Evolutionary conservation across 2,888 invertebrate genomes (phyloP).

Genomic region (Cabera pusaria): DNA sequence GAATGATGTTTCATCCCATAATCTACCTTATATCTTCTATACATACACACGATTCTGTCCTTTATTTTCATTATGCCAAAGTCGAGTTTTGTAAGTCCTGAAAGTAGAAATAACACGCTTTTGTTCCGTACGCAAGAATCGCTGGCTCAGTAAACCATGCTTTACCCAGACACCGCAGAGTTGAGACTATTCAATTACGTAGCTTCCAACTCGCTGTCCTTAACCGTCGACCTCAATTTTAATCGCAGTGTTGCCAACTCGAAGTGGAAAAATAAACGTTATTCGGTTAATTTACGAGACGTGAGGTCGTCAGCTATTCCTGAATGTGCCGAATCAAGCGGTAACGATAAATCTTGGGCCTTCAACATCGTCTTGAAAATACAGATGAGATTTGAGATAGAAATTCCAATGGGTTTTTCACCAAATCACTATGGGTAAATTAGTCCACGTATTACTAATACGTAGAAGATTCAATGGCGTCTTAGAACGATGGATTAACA

Average conservation of each 20-base stretch:
- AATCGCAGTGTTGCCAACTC: slow-evolving; percentile 32
- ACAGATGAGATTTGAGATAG: slow-evolving; percentile 40
- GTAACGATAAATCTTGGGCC: slow-evolving; percentile 71
- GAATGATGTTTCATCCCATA: slow-evolving; percentile 36
- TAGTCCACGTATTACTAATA: too few species aligned
- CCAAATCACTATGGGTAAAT: too few species aligned
- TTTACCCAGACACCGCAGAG: slow-evolving; percentile 69
- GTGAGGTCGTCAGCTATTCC: slow-evolving; percentile 70
- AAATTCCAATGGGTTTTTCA: slow-evolving; percentile 4
- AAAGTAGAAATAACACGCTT: slow-evolving; percentile 27
- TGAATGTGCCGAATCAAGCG: slow-evolving; percentile 74
- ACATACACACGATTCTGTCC: slow-evolving; percentile 29
- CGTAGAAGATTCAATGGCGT: too few species aligned
- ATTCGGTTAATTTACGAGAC: slow-evolving; percentile 70
- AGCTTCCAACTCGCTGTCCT: slow-evolving; percentile 32
- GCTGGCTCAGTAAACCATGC: slow-evolving; percentile 61
- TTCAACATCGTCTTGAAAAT: slow-evolving; percentile 67
- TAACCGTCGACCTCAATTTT: slow-evolving; percentile 29
- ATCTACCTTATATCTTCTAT: slow-evolving; percentile 29
- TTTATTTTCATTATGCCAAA: slow-evolving; percentile 29
- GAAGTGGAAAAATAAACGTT: slow-evolving; percentile 55
- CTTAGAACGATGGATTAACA: too few species aligned
- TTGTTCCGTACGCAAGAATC: slow-evolving; percentile 36
- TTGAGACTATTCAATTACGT: slow-evolving; percentile 67
- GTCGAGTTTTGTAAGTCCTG: slow-evolving; percentile 31